Evolutionary conservation across 2,888 invertebrate genomes (phyloP), one percentile per base, ranked within the genome.

Genomic region (Abrostola tripartita): DNA sequence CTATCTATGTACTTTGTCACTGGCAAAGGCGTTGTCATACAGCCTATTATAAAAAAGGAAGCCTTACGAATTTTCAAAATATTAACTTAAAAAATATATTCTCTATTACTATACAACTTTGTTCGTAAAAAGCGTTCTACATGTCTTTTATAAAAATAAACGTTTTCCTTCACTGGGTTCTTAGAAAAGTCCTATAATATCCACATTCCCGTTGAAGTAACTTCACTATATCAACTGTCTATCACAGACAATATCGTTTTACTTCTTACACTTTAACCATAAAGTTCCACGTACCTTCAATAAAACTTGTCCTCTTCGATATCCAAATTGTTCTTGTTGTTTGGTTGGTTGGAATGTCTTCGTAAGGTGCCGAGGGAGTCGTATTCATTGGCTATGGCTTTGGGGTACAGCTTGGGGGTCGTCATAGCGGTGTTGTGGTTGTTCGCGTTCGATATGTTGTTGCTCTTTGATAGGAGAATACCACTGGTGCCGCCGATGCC

Each of bases 311-410:
- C 96, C 65, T 96, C 96, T 80, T 96, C 96, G 7, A 95, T 85
- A 76, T 96, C 96, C 24, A 96, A 90, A 68, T 96, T 95, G 68
- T 92, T 96, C 54, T 95, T 95, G 40, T 95, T 96, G 83, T 97
- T 97, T 37, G 94, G 93, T 50, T 96, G 96, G 95, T 90, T 97
- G 95, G 97, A 97, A 87, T 97, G 97, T 54, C 97, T 92, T 78
- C 97, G 96, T 44, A 97, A 88, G 0, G 97, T 97, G 12, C 97
- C 96, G 57, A 97, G 96, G 0, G 94, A 89, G 84, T 98, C 97
- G 83, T 97, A 97, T 74, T 98, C 98, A 68, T 97, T 97, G 52
- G 95, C 95, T 81, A 96, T 95, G 67, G 95, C 96, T 88, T 96
- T 97, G 40, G 96, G 96, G 85, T 96, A 97, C 59, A 96, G 91